Evolutionary conservation across 2,113 vertebrate genomes (phyloP).

Genomic region (Ciconia stormi): DNA sequence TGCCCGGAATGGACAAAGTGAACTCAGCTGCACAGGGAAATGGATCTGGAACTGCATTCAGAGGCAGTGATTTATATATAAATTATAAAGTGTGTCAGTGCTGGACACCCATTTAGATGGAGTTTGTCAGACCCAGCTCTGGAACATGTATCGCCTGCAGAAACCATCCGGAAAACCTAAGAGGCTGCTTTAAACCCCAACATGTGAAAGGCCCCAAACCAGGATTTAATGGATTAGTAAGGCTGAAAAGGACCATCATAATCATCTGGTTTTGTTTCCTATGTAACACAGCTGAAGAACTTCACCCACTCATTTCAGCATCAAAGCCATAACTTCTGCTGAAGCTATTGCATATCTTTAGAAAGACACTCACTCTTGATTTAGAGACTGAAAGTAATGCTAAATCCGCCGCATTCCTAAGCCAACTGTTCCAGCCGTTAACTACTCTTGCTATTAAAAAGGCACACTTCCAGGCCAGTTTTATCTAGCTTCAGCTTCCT

Average conservation of each 20-base stretch:
- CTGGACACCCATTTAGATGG: neutral
- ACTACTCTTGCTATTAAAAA: constrained; percentile 38
- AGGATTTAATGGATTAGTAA: constrained; percentile 51
- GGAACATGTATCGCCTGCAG: neutral
- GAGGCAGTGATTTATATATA: constrained; percentile 28
- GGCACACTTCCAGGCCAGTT: neutral
- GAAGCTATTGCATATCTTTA: constrained; percentile 28
- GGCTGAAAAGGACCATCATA: constrained; percentile 44
- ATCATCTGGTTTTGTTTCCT: constrained; percentile 47
- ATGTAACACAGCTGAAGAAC: constrained; percentile 46
- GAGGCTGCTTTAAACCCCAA: neutral
- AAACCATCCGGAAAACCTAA: neutral
- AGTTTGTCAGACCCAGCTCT: constrained; percentile 29
- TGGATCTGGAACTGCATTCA: constrained; percentile 26
- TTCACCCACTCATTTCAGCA: constrained; percentile 53
- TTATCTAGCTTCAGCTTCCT: neutral
- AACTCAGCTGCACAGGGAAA: neutral
- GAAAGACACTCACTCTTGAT: constrained; percentile 36
- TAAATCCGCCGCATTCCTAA: constrained; percentile 6
- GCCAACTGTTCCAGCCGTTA: constrained; percentile 43
- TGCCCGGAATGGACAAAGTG: neutral
- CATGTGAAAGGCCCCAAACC: constrained; percentile 13
- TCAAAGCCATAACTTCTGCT: constrained; percentile 43
- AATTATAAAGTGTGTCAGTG: constrained; percentile 48
- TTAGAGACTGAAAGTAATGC: constrained; percentile 50